phyloP scores from a whole-genome alignment of 1,140 invertebrate species.

The Trichonephila inaurata region DNA sequence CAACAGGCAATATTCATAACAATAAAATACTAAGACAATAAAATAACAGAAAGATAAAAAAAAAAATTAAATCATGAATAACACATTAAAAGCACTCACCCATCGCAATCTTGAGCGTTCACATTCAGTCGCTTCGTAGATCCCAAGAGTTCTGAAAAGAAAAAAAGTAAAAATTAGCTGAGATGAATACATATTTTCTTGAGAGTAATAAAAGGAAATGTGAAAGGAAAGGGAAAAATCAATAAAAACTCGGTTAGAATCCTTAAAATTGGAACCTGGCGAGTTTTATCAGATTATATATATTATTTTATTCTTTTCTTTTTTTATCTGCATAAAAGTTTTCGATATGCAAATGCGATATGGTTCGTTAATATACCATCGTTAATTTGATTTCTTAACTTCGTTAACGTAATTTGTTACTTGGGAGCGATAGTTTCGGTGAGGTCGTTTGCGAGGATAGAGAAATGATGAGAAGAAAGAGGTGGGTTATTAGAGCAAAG shows the following conservation, averaged over 20 bases:
- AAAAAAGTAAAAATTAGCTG: slow-evolving; percentile 16
- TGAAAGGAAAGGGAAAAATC: neutral
- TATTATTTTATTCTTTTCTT: slow-evolving; percentile 13
- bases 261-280: neutral
- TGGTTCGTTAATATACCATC: slow-evolving; percentile 53
- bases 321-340: neutral
- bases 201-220: slow-evolving; percentile 15
- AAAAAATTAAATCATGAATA: slow-evolving; percentile 36
- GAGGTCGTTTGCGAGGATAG: neutral
- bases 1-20: slow-evolving; percentile 11
- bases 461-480: neutral
- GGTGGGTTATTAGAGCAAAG: neutral
- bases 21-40: slow-evolving; percentile 8
- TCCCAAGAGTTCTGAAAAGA: slow-evolving; percentile 71
- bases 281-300: neutral
- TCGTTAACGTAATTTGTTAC: slow-evolving; percentile 57
- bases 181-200: slow-evolving; percentile 19
- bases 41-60: neutral
- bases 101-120: slow-evolving; percentile 73
- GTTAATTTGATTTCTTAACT: slow-evolving; percentile 55
- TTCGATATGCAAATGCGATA: slow-evolving; percentile 62
- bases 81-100: slow-evolving; percentile 69
- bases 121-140: slow-evolving; percentile 62
- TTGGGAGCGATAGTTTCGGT: slow-evolving; percentile 7
- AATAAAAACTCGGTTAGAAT: slow-evolving; percentile 20